Conservation (phyloP, 92 coral and sea anemone species). For the Ricordea florida region DNA sequence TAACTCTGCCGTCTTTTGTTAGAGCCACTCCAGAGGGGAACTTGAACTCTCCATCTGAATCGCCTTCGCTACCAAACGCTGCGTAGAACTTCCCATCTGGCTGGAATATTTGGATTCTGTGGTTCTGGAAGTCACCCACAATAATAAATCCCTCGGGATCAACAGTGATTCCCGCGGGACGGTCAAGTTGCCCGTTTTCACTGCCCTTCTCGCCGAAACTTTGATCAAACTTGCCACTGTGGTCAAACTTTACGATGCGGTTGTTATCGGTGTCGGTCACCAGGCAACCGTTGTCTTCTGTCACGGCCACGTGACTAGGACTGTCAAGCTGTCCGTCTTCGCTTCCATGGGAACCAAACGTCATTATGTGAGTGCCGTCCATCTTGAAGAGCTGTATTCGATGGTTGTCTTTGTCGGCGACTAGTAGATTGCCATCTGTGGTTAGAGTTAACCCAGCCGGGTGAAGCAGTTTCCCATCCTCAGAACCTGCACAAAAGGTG, state of each 20-base stretch:
- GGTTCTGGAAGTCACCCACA: slow-evolving; percentile 85
- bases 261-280: slow-evolving; percentile 92
- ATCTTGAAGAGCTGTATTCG: slow-evolving; percentile 80
- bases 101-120: slow-evolving; percentile 72
- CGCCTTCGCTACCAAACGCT: slow-evolving; percentile 82
- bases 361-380: slow-evolving; percentile 69
- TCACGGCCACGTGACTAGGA: slow-evolving; percentile 81
- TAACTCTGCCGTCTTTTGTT: slow-evolving; percentile 76
- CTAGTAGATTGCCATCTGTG: slow-evolving; percentile 67
- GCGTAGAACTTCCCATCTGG: slow-evolving; percentile 79
- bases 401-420: slow-evolving; percentile 89
- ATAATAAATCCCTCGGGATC: slow-evolving; percentile 89
- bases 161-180: slow-evolving; percentile 80
- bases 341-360: slow-evolving; percentile 80
- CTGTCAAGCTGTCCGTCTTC: slow-evolving; percentile 73
- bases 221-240: slow-evolving; percentile 59
- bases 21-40: slow-evolving; percentile 84
- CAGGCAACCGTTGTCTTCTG: slow-evolving; percentile 77
- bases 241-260: slow-evolving; percentile 82
- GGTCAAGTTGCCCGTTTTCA: slow-evolving; percentile 74
- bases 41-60: slow-evolving; percentile 79
- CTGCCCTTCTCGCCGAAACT: slow-evolving; percentile 78
- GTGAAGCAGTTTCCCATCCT: slow-evolving; percentile 72
- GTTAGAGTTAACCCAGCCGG: slow-evolving; percentile 84
- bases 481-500: slow-evolving; percentile 62